Percentiles rank a stretch among this genome's conserved stretches.
Conservation (phyloP, 2,888 invertebrate genomes). For the Drosophila melanocephala region DNA sequence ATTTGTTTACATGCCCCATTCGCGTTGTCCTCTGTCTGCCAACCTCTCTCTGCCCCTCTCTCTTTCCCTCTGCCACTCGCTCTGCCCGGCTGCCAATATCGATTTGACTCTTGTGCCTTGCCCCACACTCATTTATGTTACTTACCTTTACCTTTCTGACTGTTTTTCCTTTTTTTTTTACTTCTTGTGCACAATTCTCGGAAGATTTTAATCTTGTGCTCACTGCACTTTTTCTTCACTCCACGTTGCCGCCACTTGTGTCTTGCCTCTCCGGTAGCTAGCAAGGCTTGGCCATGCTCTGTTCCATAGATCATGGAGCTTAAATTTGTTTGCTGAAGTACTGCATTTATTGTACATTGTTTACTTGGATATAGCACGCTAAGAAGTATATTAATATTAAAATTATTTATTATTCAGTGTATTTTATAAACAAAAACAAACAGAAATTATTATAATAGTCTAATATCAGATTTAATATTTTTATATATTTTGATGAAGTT, state of each 20-base stretch:
- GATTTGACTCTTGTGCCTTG: constrained; percentile 70
- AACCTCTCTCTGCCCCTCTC: neutral
- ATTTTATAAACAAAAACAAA: accelerated
- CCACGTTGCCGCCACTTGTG: neutral
- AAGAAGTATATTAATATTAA: neutral
- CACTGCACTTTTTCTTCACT: constrained; percentile 43
- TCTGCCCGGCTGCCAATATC: constrained; percentile 57
- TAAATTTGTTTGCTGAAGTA: constrained; percentile 1
- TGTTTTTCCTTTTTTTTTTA: constrained; percentile 40
- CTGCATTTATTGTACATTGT: neutral
- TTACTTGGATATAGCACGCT: neutral
- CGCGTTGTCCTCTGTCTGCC: constrained; percentile 30
- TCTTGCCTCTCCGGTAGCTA: neutral
- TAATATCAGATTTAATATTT: neutral
- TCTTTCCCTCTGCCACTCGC: neutral
- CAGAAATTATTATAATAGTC: neutral
- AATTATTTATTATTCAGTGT: neutral
- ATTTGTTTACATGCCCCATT: constrained; percentile 82
- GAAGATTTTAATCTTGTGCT: constrained; percentile 80
- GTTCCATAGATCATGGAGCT: neutral
- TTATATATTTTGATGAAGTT: neutral
- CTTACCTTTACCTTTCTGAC: constrained; percentile 55
- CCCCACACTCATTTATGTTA: constrained; percentile 69
- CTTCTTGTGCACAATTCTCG: constrained; percentile 73
- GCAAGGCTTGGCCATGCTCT: constrained; percentile 13